A percentile compares a stretch with the other conserved stretches of the same genome.
Evolutionary conservation across 2,888 invertebrate species (phyloP).

Genomic region (Habroteleia sp.): DNA sequence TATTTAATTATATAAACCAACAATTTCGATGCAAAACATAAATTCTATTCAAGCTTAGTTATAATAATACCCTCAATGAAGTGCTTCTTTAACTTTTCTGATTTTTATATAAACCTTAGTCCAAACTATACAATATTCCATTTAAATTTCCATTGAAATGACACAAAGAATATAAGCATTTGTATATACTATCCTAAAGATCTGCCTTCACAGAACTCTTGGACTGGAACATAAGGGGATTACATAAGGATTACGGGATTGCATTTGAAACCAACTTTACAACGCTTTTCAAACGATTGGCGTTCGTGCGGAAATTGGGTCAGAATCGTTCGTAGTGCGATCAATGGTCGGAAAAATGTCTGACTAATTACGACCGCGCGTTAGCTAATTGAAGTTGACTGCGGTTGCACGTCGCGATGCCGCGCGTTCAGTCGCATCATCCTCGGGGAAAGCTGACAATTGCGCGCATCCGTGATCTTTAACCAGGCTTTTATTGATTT

Average conservation of each 20-base stretch:
- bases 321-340: conserved; percentile 23
- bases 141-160: conserved; percentile 23
- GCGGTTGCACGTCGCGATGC: too few species aligned
- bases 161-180: neutral
- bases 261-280: conserved; percentile 13
- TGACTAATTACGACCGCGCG: conserved; percentile 43
- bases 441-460: conserved; percentile 40
- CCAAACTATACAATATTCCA: too few species aligned
- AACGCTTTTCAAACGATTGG: conserved; percentile 30
- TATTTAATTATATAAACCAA: too few species aligned
- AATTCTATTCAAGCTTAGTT: too few species aligned
- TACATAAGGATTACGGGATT: conserved; percentile 46
- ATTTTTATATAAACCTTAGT: too few species aligned
- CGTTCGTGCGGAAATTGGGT: conserved; percentile 40
- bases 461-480: conserved; percentile 44
- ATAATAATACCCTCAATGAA: too few species aligned
- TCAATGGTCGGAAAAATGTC: conserved; percentile 42
- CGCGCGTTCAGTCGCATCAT: conserved; percentile 30
- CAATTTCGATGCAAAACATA: too few species aligned
- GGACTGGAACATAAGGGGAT: conserved; percentile 42
- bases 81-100: too few species aligned
- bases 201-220: conserved; percentile 36
- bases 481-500: conserved; percentile 58
- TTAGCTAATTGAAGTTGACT: conserved; percentile 45
- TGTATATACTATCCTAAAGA: conserved; percentile 8